A percentile compares a stretch with the other conserved stretches of the same genome.
These are phyloP conservation scores for Polyergus mexicanus DNA, from an alignment of 1,140 invertebrate species.

Conservation along the genomic window DNA sequence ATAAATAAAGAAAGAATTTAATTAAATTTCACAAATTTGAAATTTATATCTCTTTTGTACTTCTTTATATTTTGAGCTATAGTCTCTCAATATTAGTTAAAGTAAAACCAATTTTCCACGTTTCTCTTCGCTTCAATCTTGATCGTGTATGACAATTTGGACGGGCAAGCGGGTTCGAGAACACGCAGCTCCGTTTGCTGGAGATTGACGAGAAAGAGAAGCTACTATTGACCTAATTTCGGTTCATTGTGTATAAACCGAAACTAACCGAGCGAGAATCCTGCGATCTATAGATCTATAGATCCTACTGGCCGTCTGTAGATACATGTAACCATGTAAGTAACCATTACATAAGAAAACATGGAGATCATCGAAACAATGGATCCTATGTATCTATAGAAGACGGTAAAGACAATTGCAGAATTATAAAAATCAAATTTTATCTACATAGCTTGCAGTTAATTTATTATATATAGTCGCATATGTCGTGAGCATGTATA, in stretches of 20 bases:
- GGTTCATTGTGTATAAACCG: slow-evolving; percentile 60
- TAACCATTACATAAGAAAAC: not conserved
- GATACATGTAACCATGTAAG: not conserved
- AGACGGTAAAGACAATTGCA: not conserved
- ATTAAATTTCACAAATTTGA: not conserved
- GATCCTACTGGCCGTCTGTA: not conserved
- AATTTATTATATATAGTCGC: not conserved
- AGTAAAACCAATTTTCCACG: slow-evolving; percentile 53
- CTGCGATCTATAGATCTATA: slow-evolving; percentile 21
- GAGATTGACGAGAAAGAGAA: slow-evolving; percentile 56
- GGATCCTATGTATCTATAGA: not conserved
- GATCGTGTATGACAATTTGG: slow-evolving; percentile 61
- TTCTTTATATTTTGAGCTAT: slow-evolving; percentile 19
- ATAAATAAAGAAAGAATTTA: not conserved
- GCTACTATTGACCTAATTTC: slow-evolving; percentile 60
- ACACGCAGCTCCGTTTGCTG: slow-evolving; percentile 53
- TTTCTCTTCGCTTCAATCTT: slow-evolving; percentile 58
- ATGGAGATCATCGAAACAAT: not conserved
- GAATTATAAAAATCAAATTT: not conserved
- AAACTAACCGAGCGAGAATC: slow-evolving; percentile 58
- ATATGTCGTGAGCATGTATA: not conserved
- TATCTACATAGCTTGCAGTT: not conserved
- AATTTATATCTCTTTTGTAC: slow-evolving; percentile 8
- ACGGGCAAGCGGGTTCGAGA: slow-evolving; percentile 45
- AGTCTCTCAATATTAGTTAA: slow-evolving; percentile 45